Conservation (phyloP, 2,797 vertebrate genomes). For the Mallotus villosus region DNA sequence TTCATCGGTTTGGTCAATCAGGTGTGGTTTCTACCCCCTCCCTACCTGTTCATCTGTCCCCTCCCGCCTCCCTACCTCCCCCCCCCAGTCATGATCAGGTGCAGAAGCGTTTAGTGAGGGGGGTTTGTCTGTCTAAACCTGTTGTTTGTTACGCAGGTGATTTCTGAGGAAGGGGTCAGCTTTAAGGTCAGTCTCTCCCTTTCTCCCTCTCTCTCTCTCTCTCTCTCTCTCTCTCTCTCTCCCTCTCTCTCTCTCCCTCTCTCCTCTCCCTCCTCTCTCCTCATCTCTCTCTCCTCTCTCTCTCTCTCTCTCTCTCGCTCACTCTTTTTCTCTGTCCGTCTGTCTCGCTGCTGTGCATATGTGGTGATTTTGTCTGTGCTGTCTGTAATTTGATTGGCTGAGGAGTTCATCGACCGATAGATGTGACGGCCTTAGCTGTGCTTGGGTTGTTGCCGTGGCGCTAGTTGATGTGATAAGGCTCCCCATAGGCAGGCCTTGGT, state of each 20-base stretch:
- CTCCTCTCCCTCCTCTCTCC: too few relatives aligned
- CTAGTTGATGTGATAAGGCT: background rate
- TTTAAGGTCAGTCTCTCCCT: conserved; percentile 84
- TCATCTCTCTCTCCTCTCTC: conserved; percentile 24
- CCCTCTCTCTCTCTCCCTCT: conserved; percentile 25
- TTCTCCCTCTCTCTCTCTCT: conserved; percentile 24
- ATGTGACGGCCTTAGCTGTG: conserved; percentile 16
- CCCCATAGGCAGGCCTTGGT: background rate
- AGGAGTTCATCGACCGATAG: conserved; percentile 20
- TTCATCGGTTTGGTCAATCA: background rate
- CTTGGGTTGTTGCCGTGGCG: conserved; percentile 1
- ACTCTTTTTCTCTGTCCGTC: conserved; percentile 32
- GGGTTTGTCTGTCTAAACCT: conserved; percentile 77
- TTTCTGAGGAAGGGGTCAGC: conserved; percentile 86
- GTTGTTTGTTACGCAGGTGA: conserved; percentile 85
- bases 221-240: conserved; percentile 29
- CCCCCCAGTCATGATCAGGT: conserved; percentile 47
- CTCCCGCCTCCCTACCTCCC: conserved; percentile 27
- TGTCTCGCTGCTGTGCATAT: conserved; percentile 59
- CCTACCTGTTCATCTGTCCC: background rate
- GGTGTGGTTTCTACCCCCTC: background rate
- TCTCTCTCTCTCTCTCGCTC: background rate
- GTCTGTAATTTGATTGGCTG: conserved; percentile 43
- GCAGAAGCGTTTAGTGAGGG: conserved; percentile 40
- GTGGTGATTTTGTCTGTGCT: conserved; percentile 69